Base-by-base conservation (phyloP, 2,888 invertebrate species). In the Patella depressa region DNA sequence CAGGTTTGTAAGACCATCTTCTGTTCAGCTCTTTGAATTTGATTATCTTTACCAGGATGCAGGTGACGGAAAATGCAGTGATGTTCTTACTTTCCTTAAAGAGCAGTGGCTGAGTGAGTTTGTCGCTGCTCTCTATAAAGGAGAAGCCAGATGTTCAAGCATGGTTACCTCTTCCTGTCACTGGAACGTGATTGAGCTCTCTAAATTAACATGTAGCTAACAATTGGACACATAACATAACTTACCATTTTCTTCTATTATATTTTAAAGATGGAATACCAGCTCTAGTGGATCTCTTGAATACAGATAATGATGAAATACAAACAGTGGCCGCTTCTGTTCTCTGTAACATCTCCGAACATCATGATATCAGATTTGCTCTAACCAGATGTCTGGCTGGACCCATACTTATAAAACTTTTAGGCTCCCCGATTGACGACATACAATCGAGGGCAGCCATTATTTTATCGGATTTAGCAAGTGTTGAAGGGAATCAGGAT, bases 261-360 rank as follows among this genome's bases (percentile, higher is more conserved):
- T 9, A 45, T 45, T 45, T 45, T 45, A 2, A 82, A 91, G 90
- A 85, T 79, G 91, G 90, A 4, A 85, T 91, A 14, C 85, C 88
- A 7, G 89, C 90, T 2, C 84, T 91, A 11, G 89, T 90, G 17
- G 83, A 83, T 24, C 83, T 91, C 11, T 84, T 91, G 71, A 85
- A 85, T 45, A 77, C 87, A 14, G 88, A 89, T 19, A 88, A 86
- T 73, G 87, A 89, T 53, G 89, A 88, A 45, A 80, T 91, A 14
- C 89, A 90, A 79, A 85, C 90, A 24, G 88, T 90, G 14, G 86
- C 91, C 2, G 89, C 89, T 0, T 90, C 91, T 0, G 91, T 91
- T 3, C 81, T 91, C 19, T 90, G 91, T 79, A 91, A 91, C 86
- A 91, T 91, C 59, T 90, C 91, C 0, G 89, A 91, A 70, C 87